A percentile compares a stretch with the other conserved stretches of the same genome.
phyloP scores from a whole-genome alignment of 2,113 vertebrate genomes.

The Oncorhynchus clarkii region DNA sequence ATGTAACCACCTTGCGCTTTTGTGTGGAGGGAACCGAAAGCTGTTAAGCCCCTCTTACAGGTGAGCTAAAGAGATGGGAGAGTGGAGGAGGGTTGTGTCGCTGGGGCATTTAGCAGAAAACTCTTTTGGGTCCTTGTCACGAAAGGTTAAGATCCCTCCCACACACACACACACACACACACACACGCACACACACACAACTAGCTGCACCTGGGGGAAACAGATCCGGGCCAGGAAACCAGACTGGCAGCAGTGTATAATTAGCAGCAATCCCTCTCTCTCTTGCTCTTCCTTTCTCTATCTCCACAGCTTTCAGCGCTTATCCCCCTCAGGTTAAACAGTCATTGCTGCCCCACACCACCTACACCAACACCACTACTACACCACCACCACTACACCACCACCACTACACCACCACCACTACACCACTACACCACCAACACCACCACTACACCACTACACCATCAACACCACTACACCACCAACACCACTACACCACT shows the following conservation, averaged over 20 bases:
- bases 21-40: constrained; percentile 64
- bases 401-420: too few relatives aligned
- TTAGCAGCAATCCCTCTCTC: constrained; percentile 78
- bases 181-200: constrained; percentile 49
- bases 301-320: constrained; percentile 61
- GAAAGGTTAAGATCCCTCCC: constrained; percentile 60
- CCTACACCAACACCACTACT: constrained; percentile 33
- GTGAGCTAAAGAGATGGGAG: constrained; percentile 39
- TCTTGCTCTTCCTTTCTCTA: constrained; percentile 45
- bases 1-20: constrained; percentile 71
- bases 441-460: neutral
- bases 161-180: constrained; percentile 42
- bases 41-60: constrained; percentile 63
- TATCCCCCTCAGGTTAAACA: constrained; percentile 79
- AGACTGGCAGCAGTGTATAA: constrained; percentile 76
- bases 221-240: constrained; percentile 80
- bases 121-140: constrained; percentile 58
- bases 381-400: neutral
- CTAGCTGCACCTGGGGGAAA: constrained; percentile 82
- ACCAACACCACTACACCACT: too few relatives aligned
- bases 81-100: constrained; percentile 26
- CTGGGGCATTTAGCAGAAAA: constrained; percentile 48
- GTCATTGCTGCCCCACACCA: constrained; percentile 79
- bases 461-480: too few relatives aligned
- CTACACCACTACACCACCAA: too few relatives aligned